Evolutionary conservation across 2,113 vertebrate genomes (phyloP).

Genomic region (Etheostoma cragini): DNA sequence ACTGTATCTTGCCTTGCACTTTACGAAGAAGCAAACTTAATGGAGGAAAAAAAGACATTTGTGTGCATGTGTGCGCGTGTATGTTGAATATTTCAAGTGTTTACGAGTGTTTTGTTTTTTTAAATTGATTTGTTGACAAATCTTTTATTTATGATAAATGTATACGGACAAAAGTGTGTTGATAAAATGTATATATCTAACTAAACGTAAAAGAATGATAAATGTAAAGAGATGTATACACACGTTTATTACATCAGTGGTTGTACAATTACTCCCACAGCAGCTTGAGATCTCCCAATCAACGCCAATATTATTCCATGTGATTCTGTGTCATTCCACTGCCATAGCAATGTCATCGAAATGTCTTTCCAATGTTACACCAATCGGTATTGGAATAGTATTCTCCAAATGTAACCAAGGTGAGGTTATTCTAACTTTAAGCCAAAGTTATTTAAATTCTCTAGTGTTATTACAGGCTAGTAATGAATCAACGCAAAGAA

Average conservation of each 20-base stretch:
- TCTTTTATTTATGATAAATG: constrained; percentile 76
- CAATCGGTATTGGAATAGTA: constrained; percentile 18
- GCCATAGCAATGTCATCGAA: constrained; percentile 15
- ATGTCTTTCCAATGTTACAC: constrained; percentile 5
- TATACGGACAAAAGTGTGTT: constrained; percentile 65
- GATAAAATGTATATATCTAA: constrained; percentile 72
- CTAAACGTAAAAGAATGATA: constrained; percentile 66
- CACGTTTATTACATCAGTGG: constrained; percentile 59
- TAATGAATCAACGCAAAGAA: constrained; percentile 27
- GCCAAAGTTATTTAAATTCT: constrained; percentile 31
- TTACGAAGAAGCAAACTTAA: constrained; percentile 79
- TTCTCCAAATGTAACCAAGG: background rate
- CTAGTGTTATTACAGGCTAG: constrained; percentile 45
- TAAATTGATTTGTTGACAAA: constrained; percentile 56
- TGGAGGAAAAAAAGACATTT: constrained; percentile 41
- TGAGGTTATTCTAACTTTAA: constrained; percentile 29
- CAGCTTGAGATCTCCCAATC: constrained; percentile 38
- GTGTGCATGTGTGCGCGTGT: constrained; percentile 45
- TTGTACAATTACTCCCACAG: constrained; percentile 36
- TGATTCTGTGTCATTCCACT: constrained; percentile 21
- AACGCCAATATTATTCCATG: background rate
- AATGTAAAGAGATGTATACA: constrained; percentile 52
- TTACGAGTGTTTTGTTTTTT: constrained; percentile 49
- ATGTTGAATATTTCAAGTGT: constrained; percentile 52
- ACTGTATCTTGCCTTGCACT: constrained; percentile 85